These are phyloP conservation scores for Neogobius melanostomus DNA, from an alignment of 2,113 vertebrate species.

Conservation along the genomic window DNA sequence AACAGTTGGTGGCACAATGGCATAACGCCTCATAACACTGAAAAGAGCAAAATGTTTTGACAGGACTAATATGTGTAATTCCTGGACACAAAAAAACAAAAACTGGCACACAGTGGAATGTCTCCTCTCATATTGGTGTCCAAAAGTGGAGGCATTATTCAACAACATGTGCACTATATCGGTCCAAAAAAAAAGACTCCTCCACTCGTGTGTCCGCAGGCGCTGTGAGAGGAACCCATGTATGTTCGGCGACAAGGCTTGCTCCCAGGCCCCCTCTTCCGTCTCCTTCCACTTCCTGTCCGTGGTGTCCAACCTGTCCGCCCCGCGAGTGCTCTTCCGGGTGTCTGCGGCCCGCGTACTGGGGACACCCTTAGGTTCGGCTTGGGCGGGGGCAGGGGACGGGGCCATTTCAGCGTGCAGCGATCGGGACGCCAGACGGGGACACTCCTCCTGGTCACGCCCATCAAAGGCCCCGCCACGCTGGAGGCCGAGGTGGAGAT, in stretches of 20 bases:
- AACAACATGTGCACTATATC: too few relatives aligned
- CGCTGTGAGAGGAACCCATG: conserved; percentile 87
- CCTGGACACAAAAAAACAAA: too few relatives aligned
- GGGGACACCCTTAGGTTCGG: conserved; percentile 80
- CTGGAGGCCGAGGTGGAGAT: conserved; percentile 86
- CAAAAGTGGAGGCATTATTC: too few relatives aligned
- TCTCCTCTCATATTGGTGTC: too few relatives aligned
- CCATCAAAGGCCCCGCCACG: conserved; percentile 65
- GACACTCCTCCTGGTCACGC: conserved; percentile 79
- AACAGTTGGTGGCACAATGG: too few relatives aligned
- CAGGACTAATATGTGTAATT: too few relatives aligned
- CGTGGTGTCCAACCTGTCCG: conserved; percentile 79
- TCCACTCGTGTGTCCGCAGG: conserved; percentile 55
- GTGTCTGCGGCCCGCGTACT: conserved; percentile 76
- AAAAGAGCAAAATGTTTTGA: too few relatives aligned
- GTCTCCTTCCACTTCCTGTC: conserved; percentile 86
- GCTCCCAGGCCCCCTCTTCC: conserved; percentile 78
- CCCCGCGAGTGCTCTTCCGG: conserved; percentile 80
- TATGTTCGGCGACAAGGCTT: conserved; percentile 74
- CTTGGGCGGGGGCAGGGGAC: conserved; percentile 60
- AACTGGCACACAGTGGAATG: too few relatives aligned
- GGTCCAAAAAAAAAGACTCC: background rate
- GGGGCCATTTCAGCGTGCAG: conserved; percentile 70
- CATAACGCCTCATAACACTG: too few relatives aligned
- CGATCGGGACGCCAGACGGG: conserved; percentile 75